phyloP scores from a whole-genome alignment of 2,888 invertebrate genomes.

The Girardia tigrina region DNA sequence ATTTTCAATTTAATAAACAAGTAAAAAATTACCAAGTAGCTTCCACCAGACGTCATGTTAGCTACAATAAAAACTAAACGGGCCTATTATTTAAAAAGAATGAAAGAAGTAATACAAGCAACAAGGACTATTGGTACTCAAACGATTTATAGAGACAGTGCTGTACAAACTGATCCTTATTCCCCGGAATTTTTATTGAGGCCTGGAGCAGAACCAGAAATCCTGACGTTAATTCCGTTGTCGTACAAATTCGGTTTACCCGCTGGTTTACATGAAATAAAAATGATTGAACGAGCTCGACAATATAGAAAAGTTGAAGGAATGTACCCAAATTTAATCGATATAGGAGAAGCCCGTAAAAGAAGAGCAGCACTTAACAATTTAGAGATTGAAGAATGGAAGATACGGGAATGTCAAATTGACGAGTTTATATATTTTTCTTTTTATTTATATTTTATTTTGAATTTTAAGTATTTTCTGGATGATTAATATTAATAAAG shows the following conservation, averaged over 20 bases:
- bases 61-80: neutral
- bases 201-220: constrained; percentile 55
- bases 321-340: constrained; percentile 54
- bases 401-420: constrained; percentile 62
- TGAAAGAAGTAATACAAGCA: neutral
- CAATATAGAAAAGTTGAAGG: constrained; percentile 59
- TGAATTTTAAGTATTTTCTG: no score
- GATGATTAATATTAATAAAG: no score
- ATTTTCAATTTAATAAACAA: no score
- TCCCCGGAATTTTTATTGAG: constrained; percentile 57
- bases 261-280: constrained; percentile 55
- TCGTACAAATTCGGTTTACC: constrained; percentile 56
- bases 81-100: constrained; percentile 7
- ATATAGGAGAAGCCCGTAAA: constrained; percentile 53
- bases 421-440: no score
- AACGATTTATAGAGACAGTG: constrained; percentile 63
- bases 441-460: no score
- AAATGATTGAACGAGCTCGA: constrained; percentile 60
- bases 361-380: constrained; percentile 60
- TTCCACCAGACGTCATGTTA: neutral
- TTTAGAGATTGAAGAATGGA: constrained; percentile 69
- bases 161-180: constrained; percentile 67
- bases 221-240: constrained; percentile 58
- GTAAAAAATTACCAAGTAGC: no score
- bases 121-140: constrained; percentile 52